Evolutionary conservation across 2,888 invertebrate species (phyloP).

Genomic region (Thalpophila matura): DNA sequence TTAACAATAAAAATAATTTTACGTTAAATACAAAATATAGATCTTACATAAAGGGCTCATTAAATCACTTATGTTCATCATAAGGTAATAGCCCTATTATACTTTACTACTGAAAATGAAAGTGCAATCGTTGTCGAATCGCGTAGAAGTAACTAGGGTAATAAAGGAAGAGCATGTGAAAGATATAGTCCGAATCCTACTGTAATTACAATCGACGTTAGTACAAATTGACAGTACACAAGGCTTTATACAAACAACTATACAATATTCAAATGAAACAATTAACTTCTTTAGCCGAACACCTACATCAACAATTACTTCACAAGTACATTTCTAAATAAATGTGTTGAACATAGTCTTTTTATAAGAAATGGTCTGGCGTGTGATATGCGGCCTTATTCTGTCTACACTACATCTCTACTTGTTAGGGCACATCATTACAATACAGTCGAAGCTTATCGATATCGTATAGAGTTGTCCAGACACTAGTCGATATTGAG

Average conservation of each 20-base stretch:
- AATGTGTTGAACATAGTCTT: constrained; percentile 33
- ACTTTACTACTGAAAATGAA: constrained; percentile 17
- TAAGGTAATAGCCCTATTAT: not conserved
- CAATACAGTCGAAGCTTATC: not conserved
- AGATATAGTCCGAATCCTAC: constrained; percentile 39
- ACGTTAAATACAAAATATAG: constrained; percentile 5
- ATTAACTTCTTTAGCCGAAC: constrained; percentile 29
- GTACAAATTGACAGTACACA: constrained; percentile 64
- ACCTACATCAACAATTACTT: constrained; percentile 46
- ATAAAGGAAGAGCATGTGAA: constrained; percentile 34
- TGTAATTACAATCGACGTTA: constrained; percentile 40
- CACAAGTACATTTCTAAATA: constrained; percentile 36
- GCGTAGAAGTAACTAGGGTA: not conserved
- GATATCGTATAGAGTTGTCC: constrained; percentile 13
- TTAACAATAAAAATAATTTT: constrained; percentile 16
- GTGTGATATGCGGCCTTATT: not conserved
- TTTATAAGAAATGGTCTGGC: constrained; percentile 54
- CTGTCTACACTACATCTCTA: constrained; percentile 10
- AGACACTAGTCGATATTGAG: constrained; percentile 15
- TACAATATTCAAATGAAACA: constrained; percentile 44
- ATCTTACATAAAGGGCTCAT: constrained; percentile 11
- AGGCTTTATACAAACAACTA: constrained; percentile 54
- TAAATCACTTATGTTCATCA: not conserved
- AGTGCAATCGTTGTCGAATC: not conserved
- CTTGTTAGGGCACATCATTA: not conserved